Percentiles rank a stretch among this genome's conserved stretches.
phyloP scores from a whole-genome alignment of 2,888 invertebrate species.

The Rhamphomyia laevipes region DNA sequence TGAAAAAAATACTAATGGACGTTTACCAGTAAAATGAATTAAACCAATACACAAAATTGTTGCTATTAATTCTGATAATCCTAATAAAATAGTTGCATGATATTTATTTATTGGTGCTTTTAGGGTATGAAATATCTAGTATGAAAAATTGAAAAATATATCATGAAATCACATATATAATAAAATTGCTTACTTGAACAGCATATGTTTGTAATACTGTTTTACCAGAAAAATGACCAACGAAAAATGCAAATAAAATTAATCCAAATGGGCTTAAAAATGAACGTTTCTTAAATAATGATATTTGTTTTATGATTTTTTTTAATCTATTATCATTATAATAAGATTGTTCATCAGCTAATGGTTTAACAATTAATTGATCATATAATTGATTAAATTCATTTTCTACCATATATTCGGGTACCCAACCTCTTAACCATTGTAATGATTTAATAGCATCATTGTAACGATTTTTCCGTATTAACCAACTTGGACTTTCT shows the following conservation, averaged over 20 bases:
- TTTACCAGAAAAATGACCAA: constrained; percentile 65
- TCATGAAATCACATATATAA: no score
- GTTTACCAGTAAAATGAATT: constrained; percentile 62
- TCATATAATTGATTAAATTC: constrained; percentile 34
- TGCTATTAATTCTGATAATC: constrained; percentile 56
- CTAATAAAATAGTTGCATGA: constrained; percentile 60
- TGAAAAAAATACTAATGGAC: constrained; percentile 54
- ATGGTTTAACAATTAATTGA: constrained; percentile 28
- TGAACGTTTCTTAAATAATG: constrained; percentile 44
- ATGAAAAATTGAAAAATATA: not conserved
- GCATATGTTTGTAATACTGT: constrained; percentile 62
- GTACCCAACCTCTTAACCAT: constrained; percentile 71
- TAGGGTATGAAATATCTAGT: constrained; percentile 52
- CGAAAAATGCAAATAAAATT: constrained; percentile 54
- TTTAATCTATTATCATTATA: constrained; percentile 15
- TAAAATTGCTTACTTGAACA: constrained; percentile 38
- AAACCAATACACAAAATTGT: constrained; percentile 51
- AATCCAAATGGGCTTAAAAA: constrained; percentile 58
- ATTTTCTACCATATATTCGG: constrained; percentile 44
- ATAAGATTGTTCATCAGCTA: constrained; percentile 23
- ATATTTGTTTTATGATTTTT: constrained; percentile 24
- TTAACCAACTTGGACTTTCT: constrained; percentile 72
- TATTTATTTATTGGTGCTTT: constrained; percentile 65
- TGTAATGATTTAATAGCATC: constrained; percentile 59
- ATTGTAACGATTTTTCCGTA: constrained; percentile 49